Evolutionary conservation across 2,888 invertebrate species (phyloP).

Genomic region (Nephrotoma appendiculata): DNA sequence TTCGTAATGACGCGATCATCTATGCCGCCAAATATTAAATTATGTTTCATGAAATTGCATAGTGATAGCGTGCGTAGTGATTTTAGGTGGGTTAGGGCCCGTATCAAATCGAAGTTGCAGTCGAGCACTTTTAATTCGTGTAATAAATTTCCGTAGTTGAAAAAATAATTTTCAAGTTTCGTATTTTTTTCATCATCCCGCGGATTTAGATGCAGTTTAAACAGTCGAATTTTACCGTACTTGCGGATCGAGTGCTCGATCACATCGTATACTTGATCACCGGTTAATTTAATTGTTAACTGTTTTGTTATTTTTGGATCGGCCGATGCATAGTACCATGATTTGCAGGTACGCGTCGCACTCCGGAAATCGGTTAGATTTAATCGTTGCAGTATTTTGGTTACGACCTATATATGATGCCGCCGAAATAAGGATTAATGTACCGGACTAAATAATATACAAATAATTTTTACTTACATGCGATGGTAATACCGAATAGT

Average conservation of each 20-base stretch:
- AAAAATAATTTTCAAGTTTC: background rate
- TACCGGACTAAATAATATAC: background rate
- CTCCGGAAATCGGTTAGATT: background rate
- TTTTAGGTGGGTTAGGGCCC: background rate
- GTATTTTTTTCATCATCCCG: background rate
- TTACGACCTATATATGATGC: background rate
- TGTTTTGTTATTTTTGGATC: background rate
- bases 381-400: background rate
- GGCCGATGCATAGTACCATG: background rate
- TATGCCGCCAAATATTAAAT: background rate
- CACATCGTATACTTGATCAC: background rate
- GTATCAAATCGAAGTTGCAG: background rate
- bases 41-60: background rate
- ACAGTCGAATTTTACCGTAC: background rate
- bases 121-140: background rate
- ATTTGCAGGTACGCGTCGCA: background rate
- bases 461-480: background rate
- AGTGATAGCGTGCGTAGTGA: background rate
- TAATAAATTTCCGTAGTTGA: background rate
- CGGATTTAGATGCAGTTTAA: background rate
- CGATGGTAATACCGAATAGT: background rate
- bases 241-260: background rate
- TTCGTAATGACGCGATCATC: background rate
- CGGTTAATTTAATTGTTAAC: background rate
- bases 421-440: background rate